A percentile compares a stretch with the other conserved stretches of the same genome.
phyloP scores from a whole-genome alignment of 2,113 vertebrate species.

The Carassius gibelio region DNA sequence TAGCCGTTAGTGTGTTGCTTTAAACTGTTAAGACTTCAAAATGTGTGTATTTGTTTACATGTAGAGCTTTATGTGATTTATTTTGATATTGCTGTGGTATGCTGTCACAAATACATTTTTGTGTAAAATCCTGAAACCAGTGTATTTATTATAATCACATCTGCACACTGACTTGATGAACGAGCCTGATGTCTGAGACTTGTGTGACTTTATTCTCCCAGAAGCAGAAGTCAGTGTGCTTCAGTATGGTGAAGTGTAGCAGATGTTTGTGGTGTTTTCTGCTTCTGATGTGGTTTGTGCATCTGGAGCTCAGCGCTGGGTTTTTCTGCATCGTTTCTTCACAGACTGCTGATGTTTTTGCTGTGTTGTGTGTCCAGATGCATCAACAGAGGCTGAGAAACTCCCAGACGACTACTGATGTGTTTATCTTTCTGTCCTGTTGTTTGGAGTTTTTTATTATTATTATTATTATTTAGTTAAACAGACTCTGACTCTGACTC shows the following conservation, averaged over 20 bases:
- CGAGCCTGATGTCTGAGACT: neutral
- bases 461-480: too few relatives aligned
- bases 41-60: neutral
- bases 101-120: neutral
- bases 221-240: neutral
- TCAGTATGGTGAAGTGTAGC: neutral
- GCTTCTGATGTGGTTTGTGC: slow-evolving; percentile 3
- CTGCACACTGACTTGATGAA: neutral
- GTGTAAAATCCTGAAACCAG: too few relatives aligned
- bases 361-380: neutral
- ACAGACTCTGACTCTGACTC: neutral
- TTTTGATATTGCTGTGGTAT: neutral
- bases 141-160: neutral
- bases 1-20: neutral
- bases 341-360: neutral
- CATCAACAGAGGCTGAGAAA: neutral
- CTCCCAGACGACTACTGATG: neutral
- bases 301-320: neutral
- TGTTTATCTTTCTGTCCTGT: neutral
- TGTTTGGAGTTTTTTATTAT: neutral
- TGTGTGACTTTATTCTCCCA: neutral
- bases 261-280: neutral
- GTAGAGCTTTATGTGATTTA: neutral
- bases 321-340: neutral
- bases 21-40: neutral